Conservation (phyloP, 2,888 invertebrate species). For the Chironomus riparius region DNA sequence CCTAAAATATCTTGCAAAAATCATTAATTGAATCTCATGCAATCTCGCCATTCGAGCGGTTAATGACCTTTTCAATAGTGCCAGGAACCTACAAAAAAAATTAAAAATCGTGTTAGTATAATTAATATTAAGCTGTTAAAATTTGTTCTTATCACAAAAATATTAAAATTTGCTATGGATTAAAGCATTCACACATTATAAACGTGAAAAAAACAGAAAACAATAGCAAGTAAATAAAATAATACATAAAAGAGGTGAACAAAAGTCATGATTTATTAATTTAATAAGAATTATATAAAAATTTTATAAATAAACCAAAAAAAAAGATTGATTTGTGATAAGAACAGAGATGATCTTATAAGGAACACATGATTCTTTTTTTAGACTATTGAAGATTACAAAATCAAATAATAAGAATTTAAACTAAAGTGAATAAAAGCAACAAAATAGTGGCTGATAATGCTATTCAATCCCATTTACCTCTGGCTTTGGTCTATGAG, state of each 20-base stretch:
- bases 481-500: slow-evolving; percentile 85
- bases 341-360: not conserved
- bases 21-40: not conserved
- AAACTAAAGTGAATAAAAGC: not conserved
- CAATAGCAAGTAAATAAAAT: not conserved
- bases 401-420: not conserved
- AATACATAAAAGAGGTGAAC: not conserved
- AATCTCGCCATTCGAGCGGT: slow-evolving; percentile 14
- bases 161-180: not conserved
- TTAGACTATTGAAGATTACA: not conserved
- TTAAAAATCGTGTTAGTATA: not conserved
- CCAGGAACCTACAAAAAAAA: slow-evolving; percentile 1
- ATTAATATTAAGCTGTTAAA: not conserved
- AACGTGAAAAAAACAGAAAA: not conserved
- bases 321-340: not conserved
- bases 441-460: not conserved
- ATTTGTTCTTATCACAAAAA: not conserved
- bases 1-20: not conserved
- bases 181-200: not conserved
- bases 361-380: not conserved
- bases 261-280: not conserved
- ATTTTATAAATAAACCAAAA: not conserved
- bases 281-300: not conserved
- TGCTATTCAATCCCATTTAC: slow-evolving; percentile 40
- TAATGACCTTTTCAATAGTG: slow-evolving; percentile 12